Evolutionary conservation across 2,113 vertebrate species (phyloP).

Genomic region (Meriones unguiculatus): DNA sequence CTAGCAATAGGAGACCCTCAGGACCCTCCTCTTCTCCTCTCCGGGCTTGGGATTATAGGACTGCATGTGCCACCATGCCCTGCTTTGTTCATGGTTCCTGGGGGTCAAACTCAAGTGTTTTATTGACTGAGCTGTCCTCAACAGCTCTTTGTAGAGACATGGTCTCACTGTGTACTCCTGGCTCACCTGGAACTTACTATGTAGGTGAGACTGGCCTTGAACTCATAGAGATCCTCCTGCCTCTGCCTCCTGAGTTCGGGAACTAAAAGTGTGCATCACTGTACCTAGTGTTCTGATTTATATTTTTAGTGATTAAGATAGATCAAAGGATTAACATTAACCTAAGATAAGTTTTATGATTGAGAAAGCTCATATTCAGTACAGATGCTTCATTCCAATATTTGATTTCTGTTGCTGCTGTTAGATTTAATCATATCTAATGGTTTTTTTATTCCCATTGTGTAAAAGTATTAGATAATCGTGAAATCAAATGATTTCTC

Average conservation of each 20-base stretch:
- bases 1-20: too few relatives aligned
- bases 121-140: background rate
- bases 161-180: background rate
- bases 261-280: background rate
- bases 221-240: background rate
- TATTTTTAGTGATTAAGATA: conserved; percentile 19
- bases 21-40: background rate
- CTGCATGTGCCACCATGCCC: background rate
- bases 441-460: background rate
- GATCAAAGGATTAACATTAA: conserved; percentile 22
- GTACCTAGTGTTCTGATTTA: background rate
- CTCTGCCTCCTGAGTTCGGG: background rate
- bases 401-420: background rate
- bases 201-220: background rate
- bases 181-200: background rate
- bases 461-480: background rate
- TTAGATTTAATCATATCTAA: conserved; percentile 14
- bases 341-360: conserved; percentile 14
- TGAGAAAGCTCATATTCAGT: conserved; percentile 34
- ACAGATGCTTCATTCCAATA: background rate
- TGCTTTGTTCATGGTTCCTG: background rate
- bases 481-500: conserved; percentile 42
- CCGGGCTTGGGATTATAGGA: background rate
- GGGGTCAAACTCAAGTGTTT: background rate
- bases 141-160: background rate